phyloP scores from a whole-genome alignment of 2,888 invertebrate genomes.

The Aleiodes leptofemur region DNA sequence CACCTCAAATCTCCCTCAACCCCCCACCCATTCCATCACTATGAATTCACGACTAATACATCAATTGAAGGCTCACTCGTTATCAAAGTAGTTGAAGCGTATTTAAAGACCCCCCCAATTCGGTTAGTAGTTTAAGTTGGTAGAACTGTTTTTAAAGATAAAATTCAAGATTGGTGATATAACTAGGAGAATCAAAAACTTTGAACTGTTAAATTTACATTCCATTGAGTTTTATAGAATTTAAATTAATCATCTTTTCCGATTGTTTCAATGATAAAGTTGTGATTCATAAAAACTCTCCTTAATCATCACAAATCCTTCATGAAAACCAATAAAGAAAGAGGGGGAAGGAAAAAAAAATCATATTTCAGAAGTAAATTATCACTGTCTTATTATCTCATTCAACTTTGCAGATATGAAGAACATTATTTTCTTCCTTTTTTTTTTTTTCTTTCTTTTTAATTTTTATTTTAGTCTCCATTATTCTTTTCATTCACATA shows the following conservation, averaged over 20 bases:
- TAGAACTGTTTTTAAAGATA: constrained; percentile 35
- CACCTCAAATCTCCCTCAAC: background rate
- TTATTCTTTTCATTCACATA: constrained; percentile 29
- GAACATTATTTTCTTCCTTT: constrained; percentile 2
- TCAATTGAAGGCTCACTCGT: constrained; percentile 29
- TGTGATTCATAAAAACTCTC: too few species aligned
- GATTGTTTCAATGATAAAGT: too few species aligned
- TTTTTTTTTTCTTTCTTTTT: background rate
- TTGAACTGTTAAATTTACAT: constrained; percentile 27
- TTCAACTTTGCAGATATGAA: too few species aligned
- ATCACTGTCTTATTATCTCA: too few species aligned
- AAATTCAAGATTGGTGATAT: constrained; percentile 35
- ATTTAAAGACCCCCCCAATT: constrained; percentile 38
- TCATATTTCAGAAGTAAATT: too few species aligned
- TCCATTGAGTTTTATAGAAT: constrained; percentile 17
- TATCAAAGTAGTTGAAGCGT: constrained; percentile 46
- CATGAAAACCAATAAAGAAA: too few species aligned
- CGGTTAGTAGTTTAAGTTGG: constrained; percentile 33
- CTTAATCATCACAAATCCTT: too few species aligned
- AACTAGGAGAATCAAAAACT: constrained; percentile 23
- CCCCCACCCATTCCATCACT: background rate
- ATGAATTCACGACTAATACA: constrained; percentile 36
- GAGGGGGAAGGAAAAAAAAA: too few species aligned
- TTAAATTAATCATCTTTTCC: too few species aligned
- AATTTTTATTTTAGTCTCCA: constrained; percentile 3